Evolutionary conservation across 1,140 invertebrate genomes (phyloP).

Genomic region (Drosophila mayri): DNA sequence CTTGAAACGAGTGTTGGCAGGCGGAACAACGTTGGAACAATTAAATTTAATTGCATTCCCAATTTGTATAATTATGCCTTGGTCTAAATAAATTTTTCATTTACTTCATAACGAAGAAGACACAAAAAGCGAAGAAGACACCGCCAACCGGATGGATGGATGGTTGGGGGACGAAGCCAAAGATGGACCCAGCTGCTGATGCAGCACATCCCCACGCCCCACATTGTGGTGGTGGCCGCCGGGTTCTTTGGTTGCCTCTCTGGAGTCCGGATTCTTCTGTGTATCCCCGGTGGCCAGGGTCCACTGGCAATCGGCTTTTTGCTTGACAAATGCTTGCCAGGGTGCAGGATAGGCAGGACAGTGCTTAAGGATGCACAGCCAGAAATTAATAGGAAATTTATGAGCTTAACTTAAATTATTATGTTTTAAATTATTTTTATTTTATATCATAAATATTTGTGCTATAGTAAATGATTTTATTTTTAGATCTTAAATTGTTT

Average conservation of each 20-base stretch:
- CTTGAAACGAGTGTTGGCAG: slow-evolving; percentile 55
- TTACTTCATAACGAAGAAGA: slow-evolving; percentile 66
- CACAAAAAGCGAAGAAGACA: slow-evolving; percentile 36
- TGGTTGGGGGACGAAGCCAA: not conserved
- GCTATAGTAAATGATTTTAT: not conserved
- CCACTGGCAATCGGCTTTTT: slow-evolving; percentile 18
- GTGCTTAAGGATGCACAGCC: not conserved
- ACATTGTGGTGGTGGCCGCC: slow-evolving; percentile 8
- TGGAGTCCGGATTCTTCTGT: not conserved
- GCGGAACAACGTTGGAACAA: slow-evolving; percentile 67
- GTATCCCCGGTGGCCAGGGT: slow-evolving; percentile 8
- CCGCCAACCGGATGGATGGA: not conserved
- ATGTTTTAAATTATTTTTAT: no score
- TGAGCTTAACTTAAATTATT: not conserved
- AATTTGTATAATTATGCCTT: slow-evolving; percentile 83
- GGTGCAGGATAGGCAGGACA: not conserved
- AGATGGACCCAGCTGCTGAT: slow-evolving; percentile 33
- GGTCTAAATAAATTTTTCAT: slow-evolving; percentile 80
- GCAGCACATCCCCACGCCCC: slow-evolving; percentile 15
- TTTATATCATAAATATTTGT: not conserved
- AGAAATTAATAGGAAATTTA: not conserved
- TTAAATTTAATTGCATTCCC: slow-evolving; percentile 83
- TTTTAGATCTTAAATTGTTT: not conserved
- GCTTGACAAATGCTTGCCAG: slow-evolving; percentile 10
- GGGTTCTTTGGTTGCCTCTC: not conserved